Base-by-base conservation (phyloP, 2,113 vertebrate species). In the Crocuta crocuta region DNA sequence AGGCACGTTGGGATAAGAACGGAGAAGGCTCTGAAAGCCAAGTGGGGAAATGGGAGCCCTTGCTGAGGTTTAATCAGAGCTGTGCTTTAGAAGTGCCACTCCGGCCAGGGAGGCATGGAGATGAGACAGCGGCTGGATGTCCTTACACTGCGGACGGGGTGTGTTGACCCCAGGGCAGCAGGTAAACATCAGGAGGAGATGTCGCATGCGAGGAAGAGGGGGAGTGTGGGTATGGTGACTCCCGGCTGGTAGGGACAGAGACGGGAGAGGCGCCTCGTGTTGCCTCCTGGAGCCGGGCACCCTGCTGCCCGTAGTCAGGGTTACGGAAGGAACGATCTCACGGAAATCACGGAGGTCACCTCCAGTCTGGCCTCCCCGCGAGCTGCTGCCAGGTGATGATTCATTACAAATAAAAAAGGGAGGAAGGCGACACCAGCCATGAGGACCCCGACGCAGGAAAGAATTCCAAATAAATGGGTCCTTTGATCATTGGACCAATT, bases 401-500 rank as follows among this genome's bases (percentile, higher is more conserved):
- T 97, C 95, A 91, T 86, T 58, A 84, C 97, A 92, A 97, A 97
- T 83, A 43, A 89, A 63, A 95, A 70, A 55, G 43, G 24, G 76
- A 79, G 73, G 90, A 82, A 28, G 66, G 50, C 55, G 89, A 31
- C 0, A 13, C 79, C 5, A 1, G 26, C 4, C 1, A 39, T 0
- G 33, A 31, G 92, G 95, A 80, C 95, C 96, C 86, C 12, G 5
- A 13, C 4, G 0, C 5, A 35, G 90, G 84, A 50, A 76, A 65
- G 90, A 93, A 79, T 85, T 63, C 92, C 76, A 91, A 85, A 96
- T 84, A 94, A 97, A 96, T 81, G 93, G 66, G 88, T 89, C 92
- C 97, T 97, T 97, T 98, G 97, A 98, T 98, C 97, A 83, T 4
- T 15, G 74, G 78, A 48, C 76, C 76, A 78, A 70, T 45, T 82